Evolutionary conservation across 2,797 vertebrate genomes (phyloP).

Genomic region (Chiloscyllium punctatum): DNA sequence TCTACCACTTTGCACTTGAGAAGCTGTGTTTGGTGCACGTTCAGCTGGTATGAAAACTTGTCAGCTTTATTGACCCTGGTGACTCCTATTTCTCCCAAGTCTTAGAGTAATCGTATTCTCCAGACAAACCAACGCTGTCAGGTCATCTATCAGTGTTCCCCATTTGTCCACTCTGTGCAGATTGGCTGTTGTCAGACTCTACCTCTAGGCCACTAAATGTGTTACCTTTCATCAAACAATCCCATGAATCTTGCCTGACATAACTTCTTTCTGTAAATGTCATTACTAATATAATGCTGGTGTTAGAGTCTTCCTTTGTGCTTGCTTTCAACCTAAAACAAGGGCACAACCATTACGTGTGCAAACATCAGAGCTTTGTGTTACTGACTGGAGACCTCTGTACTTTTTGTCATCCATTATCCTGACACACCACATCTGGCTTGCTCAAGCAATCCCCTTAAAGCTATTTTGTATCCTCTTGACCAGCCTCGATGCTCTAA

Average conservation of each 20-base stretch:
- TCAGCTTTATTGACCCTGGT: constrained; percentile 25
- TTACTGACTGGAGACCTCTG: constrained; percentile 18
- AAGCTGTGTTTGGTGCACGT: constrained; percentile 20
- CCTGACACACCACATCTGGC: constrained; percentile 28
- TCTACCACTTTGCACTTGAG: neutral
- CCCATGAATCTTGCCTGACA: constrained; percentile 30
- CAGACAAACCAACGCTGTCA: constrained; percentile 35
- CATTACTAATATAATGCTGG: neutral
- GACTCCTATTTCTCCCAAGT: constrained; percentile 33
- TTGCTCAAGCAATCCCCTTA: neutral
- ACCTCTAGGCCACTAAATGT: constrained; percentile 21
- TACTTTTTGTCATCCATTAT: constrained; percentile 24
- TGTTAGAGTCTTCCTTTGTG: neutral
- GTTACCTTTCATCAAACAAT: constrained; percentile 35
- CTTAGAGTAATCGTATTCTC: constrained; percentile 33
- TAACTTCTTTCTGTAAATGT: constrained; percentile 33
- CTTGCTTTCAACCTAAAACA: constrained; percentile 17
- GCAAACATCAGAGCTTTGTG: neutral
- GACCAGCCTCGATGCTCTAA: neutral
- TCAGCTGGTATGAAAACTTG: constrained; percentile 25
- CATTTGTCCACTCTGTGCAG: neutral
- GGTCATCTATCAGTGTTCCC: constrained; percentile 33
- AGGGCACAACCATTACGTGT: constrained; percentile 10
- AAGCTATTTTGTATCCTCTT: constrained; percentile 13
- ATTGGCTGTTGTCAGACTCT: constrained; percentile 16